phyloP scores from a whole-genome alignment of 2,113 vertebrate genomes.

The Lamprologus speciosus region DNA sequence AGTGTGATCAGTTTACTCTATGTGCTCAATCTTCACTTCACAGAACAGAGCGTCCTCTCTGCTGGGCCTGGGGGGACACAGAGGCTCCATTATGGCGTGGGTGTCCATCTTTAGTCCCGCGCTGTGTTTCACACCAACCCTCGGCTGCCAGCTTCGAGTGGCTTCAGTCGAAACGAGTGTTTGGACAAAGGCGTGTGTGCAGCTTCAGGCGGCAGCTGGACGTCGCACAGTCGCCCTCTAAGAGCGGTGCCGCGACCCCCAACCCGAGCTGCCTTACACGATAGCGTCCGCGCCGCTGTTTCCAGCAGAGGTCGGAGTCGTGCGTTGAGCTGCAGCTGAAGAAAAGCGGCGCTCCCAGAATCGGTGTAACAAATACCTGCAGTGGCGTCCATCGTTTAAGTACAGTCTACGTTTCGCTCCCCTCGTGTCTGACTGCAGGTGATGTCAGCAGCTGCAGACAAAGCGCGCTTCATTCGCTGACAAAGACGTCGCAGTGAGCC shows the following conservation, averaged over 20 bases:
- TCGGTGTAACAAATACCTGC: background rate
- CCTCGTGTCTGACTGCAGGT: background rate
- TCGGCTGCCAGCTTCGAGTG: background rate
- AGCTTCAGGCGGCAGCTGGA: background rate
- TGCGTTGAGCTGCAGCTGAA: background rate
- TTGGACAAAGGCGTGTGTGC: background rate
- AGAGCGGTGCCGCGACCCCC: background rate
- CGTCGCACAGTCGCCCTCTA: background rate
- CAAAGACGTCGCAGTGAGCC: background rate
- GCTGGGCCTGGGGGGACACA: background rate
- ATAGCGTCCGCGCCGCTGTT: background rate
- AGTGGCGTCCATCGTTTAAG: background rate
- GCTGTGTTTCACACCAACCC: background rate
- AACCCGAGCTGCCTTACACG: background rate
- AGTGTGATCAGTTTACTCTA: background rate
- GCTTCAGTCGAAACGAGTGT: background rate
- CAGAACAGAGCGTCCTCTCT: background rate
- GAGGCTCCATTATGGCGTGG: background rate
- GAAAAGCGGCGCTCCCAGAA: background rate
- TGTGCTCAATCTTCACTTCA: background rate
- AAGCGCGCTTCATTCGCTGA: background rate
- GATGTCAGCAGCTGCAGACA: constrained; percentile 9
- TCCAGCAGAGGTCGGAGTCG: background rate
- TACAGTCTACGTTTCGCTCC: background rate
- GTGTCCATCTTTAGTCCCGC: background rate